phyloP scores from a whole-genome alignment of 2,113 vertebrate species.

The Varanus salvator region DNA sequence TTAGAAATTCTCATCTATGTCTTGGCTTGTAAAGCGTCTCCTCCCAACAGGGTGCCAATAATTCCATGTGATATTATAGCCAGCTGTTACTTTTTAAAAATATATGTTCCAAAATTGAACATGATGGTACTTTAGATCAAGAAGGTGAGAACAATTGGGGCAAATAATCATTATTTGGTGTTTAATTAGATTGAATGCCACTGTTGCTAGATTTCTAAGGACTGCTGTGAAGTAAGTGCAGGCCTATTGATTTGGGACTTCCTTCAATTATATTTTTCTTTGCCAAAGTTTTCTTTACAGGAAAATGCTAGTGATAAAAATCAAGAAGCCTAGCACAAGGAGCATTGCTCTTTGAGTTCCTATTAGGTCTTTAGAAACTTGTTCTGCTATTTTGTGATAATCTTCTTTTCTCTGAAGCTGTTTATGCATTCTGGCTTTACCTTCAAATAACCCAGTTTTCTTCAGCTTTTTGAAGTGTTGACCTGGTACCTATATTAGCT shows the following conservation, averaged over 20 bases:
- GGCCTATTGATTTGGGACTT: neutral
- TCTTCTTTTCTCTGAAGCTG: accelerated
- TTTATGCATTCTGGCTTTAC: neutral
- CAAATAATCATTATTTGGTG: neutral
- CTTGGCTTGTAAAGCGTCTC: neutral
- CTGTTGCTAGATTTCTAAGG: accelerated
- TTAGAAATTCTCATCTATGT: neutral
- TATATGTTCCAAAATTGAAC: neutral
- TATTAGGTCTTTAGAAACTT: accelerated
- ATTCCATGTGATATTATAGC: neutral
- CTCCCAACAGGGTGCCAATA: neutral
- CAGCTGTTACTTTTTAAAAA: neutral
- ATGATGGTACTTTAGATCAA: neutral
- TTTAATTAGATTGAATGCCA: neutral
- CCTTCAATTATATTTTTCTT: slow-evolving; percentile 16
- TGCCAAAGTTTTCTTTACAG: accelerated
- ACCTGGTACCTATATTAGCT: accelerated
- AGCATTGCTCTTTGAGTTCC: neutral
- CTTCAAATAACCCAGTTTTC: neutral
- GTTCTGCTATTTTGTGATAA: neutral
- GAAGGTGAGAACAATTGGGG: neutral
- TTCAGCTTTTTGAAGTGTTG: neutral
- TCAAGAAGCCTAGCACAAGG: accelerated
- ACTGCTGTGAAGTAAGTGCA: neutral
- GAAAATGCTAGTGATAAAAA: neutral